Base-by-base conservation (phyloP, 2,113 vertebrate species). In the Talpa occidentalis region DNA sequence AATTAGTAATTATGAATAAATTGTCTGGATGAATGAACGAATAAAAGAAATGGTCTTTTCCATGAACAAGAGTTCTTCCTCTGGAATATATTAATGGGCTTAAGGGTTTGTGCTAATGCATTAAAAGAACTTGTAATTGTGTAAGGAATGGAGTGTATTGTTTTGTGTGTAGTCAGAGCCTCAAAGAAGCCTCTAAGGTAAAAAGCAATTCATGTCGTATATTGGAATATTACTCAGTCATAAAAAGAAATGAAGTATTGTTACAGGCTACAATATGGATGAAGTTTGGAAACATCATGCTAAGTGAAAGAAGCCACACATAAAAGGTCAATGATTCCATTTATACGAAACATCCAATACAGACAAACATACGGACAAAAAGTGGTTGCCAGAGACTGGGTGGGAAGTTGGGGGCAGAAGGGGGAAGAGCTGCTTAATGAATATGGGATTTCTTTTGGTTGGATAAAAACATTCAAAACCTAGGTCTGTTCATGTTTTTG, bases 31-130 rank as follows among this genome's bases (percentile, higher is more conserved):
- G 64, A 52, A 42, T 66, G 32, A 14, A 74, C 47, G 17, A 7
- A 86, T 92, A 67, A 74, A 87, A 60, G 84, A 62, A 85, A 81
- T 54, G 5, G 10, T 66, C 62, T 94, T 42, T 87, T 69, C 59
- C 6, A 73, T 86, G 56, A 90, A 62, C 59, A 81, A 82, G 7
- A 80, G 28, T 59, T 93, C 32, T 76, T 74, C 79, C 70, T 70
- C 72, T 67, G 30, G 44, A 62, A 10, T 40, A 69, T 3, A 40
- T 44, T 44, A 47, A 54, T 54, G 32, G 54, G 6, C 30, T 37
- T 40, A 7, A 37, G 56, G 15, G 0, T 81, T 40, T 44, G 60
- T 60, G 35, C 16, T 44, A 59, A 77, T 62, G 66, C 6, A 67
- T 82, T 93, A 35, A 40, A n/a, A 64, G 66, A 44, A 70, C 5